phyloP scores from a whole-genome alignment of 2,113 vertebrate genomes.

The Varanus salvator region DNA sequence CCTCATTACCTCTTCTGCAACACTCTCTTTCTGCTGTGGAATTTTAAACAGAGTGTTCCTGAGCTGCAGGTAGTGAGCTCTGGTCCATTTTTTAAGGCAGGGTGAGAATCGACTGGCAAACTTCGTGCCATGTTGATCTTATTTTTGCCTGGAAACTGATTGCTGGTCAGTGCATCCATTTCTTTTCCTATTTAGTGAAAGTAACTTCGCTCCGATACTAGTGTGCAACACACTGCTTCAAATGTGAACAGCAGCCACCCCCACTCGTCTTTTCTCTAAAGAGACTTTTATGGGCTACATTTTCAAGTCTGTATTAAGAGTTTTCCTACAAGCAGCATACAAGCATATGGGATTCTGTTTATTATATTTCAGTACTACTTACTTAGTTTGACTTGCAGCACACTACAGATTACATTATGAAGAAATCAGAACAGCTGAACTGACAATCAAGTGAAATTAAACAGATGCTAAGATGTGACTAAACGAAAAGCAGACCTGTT shows the following conservation, averaged over 20 bases:
- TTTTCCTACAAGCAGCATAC: not conserved
- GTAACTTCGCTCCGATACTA: not conserved
- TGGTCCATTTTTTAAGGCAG: not conserved
- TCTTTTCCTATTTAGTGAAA: not conserved
- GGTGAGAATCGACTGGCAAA: not conserved
- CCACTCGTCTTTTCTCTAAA: not conserved
- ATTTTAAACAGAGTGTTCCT: not conserved
- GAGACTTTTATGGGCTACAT: not conserved
- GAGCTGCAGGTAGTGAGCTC: not conserved
- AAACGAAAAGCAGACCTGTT: not conserved
- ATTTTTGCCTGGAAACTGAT: not conserved
- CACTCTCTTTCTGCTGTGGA: not conserved
- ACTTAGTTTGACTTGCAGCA: not conserved
- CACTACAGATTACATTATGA: not conserved
- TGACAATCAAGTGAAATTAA: not conserved
- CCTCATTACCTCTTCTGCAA: not conserved
- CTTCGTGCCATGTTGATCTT: not conserved
- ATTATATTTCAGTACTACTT: not conserved
- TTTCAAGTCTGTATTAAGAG: no score
- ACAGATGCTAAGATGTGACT: not conserved
- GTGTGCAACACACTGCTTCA: not conserved
- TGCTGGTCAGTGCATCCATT: not conserved
- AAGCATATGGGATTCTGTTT: not conserved
- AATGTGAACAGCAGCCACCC: not conserved
- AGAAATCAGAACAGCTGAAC: not conserved